These are phyloP conservation scores for Acrocephalus kingi DNA, from an alignment of 2,113 vertebrate species.

Conservation along the genomic window DNA sequence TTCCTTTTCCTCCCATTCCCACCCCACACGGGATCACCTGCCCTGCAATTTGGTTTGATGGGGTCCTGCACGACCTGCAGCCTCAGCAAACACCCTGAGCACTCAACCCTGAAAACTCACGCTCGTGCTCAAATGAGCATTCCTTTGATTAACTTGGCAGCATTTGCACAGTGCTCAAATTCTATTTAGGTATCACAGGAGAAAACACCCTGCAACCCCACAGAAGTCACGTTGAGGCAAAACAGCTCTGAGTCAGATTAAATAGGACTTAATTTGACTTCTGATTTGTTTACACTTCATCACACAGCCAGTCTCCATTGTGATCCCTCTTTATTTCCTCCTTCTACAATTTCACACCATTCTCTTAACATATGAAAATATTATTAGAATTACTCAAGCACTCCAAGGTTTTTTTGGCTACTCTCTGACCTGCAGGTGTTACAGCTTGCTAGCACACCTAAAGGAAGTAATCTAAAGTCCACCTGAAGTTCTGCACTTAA, in stretches of 20 bases:
- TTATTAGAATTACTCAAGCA: neutral
- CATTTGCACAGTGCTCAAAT: neutral
- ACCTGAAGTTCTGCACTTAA: neutral
- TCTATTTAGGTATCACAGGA: neutral
- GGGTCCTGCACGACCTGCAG: neutral
- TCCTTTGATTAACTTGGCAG: neutral
- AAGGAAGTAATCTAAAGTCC: neutral
- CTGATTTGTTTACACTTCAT: conserved; percentile 39
- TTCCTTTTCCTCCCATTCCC: neutral
- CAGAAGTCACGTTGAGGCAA: conserved; percentile 22
- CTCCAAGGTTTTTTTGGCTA: neutral
- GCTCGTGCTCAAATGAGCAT: neutral
- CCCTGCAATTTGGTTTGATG: neutral
- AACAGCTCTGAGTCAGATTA: neutral
- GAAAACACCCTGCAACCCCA: neutral
- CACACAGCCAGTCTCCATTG: conserved; percentile 12
- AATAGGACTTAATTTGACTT: conserved; percentile 37
- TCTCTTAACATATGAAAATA: neutral
- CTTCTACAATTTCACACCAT: neutral
- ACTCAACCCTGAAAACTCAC: neutral
- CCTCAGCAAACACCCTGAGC: neutral
- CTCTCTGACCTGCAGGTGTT: neutral
- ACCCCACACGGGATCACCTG: neutral
- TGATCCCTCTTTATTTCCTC: neutral
- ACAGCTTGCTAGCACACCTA: neutral